Evolutionary conservation across 2,113 vertebrate species (phyloP).

Genomic region (Notothenia coriiceps): DNA sequence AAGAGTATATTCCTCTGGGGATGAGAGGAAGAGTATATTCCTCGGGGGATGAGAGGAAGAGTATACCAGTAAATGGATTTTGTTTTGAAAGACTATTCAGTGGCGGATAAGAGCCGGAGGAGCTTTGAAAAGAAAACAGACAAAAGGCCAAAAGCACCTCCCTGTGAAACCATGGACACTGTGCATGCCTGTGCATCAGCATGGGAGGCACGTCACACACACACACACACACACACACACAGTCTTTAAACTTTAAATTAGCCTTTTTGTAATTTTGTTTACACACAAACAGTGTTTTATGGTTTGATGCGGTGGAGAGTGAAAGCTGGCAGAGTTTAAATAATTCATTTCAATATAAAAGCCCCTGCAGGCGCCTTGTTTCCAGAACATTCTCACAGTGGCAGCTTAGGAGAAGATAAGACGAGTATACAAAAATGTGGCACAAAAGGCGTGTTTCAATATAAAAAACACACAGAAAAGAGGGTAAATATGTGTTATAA

Average conservation of each 20-base stretch:
- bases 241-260: slow-evolving; percentile 48
- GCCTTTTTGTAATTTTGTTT: neutral
- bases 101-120: slow-evolving; percentile 16
- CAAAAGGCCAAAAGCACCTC: slow-evolving; percentile 68
- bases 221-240: slow-evolving; percentile 23
- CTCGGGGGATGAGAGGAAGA: no score
- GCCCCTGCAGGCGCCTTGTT: slow-evolving; percentile 47
- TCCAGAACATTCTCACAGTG: slow-evolving; percentile 72
- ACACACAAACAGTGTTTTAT: neutral
- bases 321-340: slow-evolving; percentile 38
- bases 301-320: neutral
- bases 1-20: no score
- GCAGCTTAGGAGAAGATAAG: slow-evolving; percentile 27
- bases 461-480: neutral
- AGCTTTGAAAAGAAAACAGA: slow-evolving; percentile 32
- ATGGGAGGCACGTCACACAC: slow-evolving; percentile 71
- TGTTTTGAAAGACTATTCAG: slow-evolving; percentile 14
- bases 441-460: neutral
- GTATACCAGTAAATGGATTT: neutral
- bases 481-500: neutral
- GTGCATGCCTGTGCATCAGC: slow-evolving; percentile 70
- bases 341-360: slow-evolving; percentile 55
- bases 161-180: slow-evolving; percentile 59
- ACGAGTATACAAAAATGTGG: slow-evolving; percentile 36
- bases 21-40: no score